Conservation (phyloP, 1,140 invertebrate genomes). For the Drosophila sulfurigaster region DNA sequence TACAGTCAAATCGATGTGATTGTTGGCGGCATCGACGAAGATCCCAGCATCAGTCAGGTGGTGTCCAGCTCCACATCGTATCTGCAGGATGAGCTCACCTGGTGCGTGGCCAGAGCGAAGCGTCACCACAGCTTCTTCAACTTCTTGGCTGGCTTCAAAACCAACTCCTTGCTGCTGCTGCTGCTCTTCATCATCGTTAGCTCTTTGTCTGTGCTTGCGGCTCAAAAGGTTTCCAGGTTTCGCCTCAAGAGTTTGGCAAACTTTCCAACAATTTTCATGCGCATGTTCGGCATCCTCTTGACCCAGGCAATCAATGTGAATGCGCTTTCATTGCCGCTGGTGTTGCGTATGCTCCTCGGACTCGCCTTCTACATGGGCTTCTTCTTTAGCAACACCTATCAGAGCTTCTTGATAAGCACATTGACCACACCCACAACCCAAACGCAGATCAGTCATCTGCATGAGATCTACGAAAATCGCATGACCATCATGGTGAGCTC, state of each 20-base stretch:
- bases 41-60: conserved; percentile 77
- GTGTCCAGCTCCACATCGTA: conserved; percentile 77
- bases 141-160: conserved; percentile 68
- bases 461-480: conserved; percentile 67
- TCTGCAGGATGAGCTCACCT: conserved; percentile 80
- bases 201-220: conserved; percentile 55
- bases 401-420: conserved; percentile 79
- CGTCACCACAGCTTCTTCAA: conserved; percentile 70
- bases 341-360: conserved; percentile 50
- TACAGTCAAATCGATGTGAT: conserved; percentile 75
- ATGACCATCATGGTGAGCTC: conserved; percentile 77
- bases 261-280: conserved; percentile 56
- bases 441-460: conserved; percentile 60
- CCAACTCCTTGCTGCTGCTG: conserved; percentile 45
- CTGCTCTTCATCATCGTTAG: conserved; percentile 55
- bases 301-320: conserved; percentile 62
- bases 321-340: conserved; percentile 27
- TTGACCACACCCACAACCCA: conserved; percentile 66
- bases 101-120: conserved; percentile 76
- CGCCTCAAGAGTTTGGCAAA: conserved; percentile 29
- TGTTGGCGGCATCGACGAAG: conserved; percentile 78
- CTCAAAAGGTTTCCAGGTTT: conserved; percentile 46
- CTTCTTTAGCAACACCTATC: conserved; percentile 78
- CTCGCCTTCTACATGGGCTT: conserved; percentile 64
- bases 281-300: conserved; percentile 62